Conservation (phyloP, 2,888 invertebrate species). For the Villa cingulata region DNA sequence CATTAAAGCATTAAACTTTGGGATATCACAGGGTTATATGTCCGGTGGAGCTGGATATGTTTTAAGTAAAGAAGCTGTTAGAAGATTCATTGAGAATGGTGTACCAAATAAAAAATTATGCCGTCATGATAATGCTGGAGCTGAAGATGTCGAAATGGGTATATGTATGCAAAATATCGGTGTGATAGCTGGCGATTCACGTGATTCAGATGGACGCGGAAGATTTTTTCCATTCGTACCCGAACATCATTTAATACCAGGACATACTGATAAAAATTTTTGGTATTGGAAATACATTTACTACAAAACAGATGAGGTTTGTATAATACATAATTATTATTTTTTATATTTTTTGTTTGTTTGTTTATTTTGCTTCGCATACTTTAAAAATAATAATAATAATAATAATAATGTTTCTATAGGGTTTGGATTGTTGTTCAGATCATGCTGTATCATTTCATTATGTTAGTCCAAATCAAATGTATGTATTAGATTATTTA, state of each 20-base stretch:
- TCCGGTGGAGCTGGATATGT: constrained; percentile 92
- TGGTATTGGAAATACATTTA: constrained; percentile 98
- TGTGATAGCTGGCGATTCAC: constrained; percentile 79
- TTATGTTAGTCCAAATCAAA: constrained; percentile 74
- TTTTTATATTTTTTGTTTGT: not conserved
- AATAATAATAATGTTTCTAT: constrained; percentile 1
- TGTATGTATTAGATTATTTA: constrained; percentile 87
- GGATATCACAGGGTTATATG: constrained; percentile 58
- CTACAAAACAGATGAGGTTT: constrained; percentile 68
- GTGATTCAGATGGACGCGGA: constrained; percentile 74
- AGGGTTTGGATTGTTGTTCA: constrained; percentile 55
- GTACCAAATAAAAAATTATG: constrained; percentile 46
- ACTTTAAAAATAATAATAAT: too few relatives aligned
- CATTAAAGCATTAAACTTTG: too few relatives aligned
- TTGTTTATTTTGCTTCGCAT: too few relatives aligned
- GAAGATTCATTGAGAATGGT: constrained; percentile 61
- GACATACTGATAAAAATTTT: constrained; percentile 63
- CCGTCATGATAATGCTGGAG: constrained; percentile 38
- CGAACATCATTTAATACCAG: constrained; percentile 85
- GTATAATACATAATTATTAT: not conserved
- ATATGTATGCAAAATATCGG: constrained; percentile 67
- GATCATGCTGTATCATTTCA: constrained; percentile 90
- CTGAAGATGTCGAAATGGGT: constrained; percentile 43
- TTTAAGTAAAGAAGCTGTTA: constrained; percentile 68
- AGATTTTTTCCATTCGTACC: constrained; percentile 95